phyloP scores from a whole-genome alignment of 2,113 vertebrate genomes.

The Cercopithecus mona region DNA sequence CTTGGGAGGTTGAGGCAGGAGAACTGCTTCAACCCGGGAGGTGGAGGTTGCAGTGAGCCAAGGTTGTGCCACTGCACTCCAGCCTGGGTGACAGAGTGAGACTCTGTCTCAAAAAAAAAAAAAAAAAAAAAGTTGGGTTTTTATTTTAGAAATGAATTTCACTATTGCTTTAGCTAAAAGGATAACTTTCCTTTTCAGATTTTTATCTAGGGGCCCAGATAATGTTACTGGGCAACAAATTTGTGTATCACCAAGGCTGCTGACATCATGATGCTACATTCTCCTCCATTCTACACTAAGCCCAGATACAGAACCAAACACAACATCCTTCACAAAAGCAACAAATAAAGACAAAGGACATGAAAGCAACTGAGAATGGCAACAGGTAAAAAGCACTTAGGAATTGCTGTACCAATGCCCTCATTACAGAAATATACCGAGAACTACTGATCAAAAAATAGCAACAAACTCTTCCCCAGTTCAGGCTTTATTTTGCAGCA shows the following conservation, averaged over 20 bases:
- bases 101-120: too few species aligned
- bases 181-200: neutral
- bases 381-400: slow-evolving; percentile 36
- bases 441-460: neutral
- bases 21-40: too few species aligned
- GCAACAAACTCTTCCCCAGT: neutral
- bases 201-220: neutral
- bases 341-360: slow-evolving; percentile 3
- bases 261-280: neutral
- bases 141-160: neutral
- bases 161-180: slow-evolving; percentile 19
- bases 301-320: neutral
- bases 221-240: neutral
- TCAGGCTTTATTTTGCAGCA: slow-evolving; percentile 38
- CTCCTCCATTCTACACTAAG: neutral
- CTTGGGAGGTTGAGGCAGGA: too few species aligned
- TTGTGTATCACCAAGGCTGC: neutral
- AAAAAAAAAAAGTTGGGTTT: too few species aligned
- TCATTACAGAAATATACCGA: neutral
- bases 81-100: too few species aligned
- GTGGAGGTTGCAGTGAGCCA: too few species aligned
- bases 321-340: neutral
- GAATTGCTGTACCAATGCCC: neutral
- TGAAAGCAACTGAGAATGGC: neutral
- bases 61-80: too few species aligned